Base-by-base conservation (phyloP, 1,140 invertebrate species). In the Drosophila leontia region DNA sequence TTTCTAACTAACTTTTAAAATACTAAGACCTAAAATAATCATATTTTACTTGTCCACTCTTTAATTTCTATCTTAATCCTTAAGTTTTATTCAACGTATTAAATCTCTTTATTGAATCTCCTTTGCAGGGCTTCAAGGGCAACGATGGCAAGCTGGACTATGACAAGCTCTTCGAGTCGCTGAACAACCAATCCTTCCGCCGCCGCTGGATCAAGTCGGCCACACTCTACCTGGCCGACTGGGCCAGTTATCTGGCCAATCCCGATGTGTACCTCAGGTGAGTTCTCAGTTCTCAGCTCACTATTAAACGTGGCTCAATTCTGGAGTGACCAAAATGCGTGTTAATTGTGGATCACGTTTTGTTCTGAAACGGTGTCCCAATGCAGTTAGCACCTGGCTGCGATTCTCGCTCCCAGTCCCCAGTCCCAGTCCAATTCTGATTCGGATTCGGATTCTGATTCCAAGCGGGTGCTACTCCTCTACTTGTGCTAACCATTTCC, bases 101-200 rank as follows among this genome's bases (percentile, higher is more conserved):
- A n/a, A 51, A 37, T 8, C 44, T 26, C 11, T 19, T 15, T 3
- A 13, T 3, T 23, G 26, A 17, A 19, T 41, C 51, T 37, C 17
- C 50, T 48, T 34, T 51, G 2, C 50, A 94, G 86, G 91, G 93
- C 1, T 95, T 96, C 77, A 93, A 94, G 7, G 95, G 96, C 39
- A 93, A 94, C 5, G 93, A 95, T 56, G 96, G 96, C 0, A 95
- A 94, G 17, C 93, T 97, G 55, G 95, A 95, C 68, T 96, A 96
- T 75, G 95, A 96, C 56, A 94, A 94, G 63, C 95, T 97, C 51
- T 94, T 97, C 67, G 95, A 96, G 63, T 96, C 95, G 55, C 94
- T 97, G 78, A 96, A 97, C 78, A 97, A 97, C 85, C 95, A 96
- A 26, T 94, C 94, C 6, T 95, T 97, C 78, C 94, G 97, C 71